A percentile compares a stretch with the other conserved stretches of the same genome.
phyloP scores from a whole-genome alignment of 2,797 vertebrate species.

The Fringilla coelebs region DNA sequence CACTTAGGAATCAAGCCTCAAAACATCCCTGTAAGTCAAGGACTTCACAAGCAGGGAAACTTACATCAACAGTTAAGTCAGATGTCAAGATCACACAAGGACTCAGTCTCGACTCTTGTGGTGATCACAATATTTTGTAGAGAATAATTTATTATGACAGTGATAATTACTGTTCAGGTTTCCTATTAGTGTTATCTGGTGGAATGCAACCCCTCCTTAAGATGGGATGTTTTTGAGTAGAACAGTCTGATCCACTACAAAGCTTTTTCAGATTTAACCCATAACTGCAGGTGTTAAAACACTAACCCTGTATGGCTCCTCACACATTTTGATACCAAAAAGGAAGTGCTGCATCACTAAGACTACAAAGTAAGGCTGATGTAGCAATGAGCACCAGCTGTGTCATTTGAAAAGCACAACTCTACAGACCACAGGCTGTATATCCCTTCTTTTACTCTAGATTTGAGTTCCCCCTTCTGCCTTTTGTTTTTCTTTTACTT shows the following conservation, averaged over 20 bases:
- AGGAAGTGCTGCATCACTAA: neutral
- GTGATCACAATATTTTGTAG: neutral
- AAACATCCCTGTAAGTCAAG: neutral
- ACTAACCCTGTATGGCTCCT: neutral
- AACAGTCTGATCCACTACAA: neutral
- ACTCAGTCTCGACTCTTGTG: neutral
- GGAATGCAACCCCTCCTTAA: neutral
- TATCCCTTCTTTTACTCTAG: neutral
- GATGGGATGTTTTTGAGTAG: neutral
- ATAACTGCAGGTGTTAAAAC: neutral
- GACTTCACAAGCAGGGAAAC: neutral
- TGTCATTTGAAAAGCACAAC: neutral
- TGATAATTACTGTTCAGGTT: neutral
- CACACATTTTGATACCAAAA: neutral
- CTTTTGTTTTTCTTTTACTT: neutral
- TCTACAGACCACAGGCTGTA: neutral
- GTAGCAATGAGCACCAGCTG: neutral
- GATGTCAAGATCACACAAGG: neutral
- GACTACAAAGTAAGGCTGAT: neutral
- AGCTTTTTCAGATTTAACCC: neutral
- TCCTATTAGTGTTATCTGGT: neutral
- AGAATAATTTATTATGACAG: neutral
- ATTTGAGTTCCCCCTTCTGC: neutral
- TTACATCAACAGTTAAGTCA: neutral
- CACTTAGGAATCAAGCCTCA: neutral